A percentile compares a stretch with the other conserved stretches of the same genome.
Evolutionary conservation across 2,113 vertebrate species (phyloP).

Genomic region (Pongo pygmaeus): DNA sequence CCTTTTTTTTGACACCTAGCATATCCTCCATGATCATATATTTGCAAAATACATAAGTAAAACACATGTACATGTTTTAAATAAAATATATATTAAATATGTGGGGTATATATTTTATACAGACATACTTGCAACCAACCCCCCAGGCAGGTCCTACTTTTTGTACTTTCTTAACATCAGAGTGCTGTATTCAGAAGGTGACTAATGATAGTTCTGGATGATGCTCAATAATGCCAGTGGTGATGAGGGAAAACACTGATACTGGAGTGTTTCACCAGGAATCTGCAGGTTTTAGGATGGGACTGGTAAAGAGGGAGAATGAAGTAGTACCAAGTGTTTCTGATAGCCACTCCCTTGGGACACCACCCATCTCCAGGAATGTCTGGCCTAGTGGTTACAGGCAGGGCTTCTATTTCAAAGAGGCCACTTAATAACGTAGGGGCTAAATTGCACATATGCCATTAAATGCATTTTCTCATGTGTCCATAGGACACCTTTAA

Average conservation of each 20-base stretch:
- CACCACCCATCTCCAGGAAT: fast-evolving
- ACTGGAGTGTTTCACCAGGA: not conserved
- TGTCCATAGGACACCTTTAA: not conserved
- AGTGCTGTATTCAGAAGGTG: not conserved
- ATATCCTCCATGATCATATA: not conserved
- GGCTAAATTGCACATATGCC: not conserved
- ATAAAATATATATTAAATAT: not conserved
- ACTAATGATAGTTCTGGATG: not conserved
- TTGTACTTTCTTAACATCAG: not conserved
- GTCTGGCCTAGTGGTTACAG: not conserved
- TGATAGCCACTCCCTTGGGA: not conserved
- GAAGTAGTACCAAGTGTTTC: too few species aligned
- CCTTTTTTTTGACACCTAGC: not conserved
- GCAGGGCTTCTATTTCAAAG: not conserved
- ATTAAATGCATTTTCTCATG: not conserved
- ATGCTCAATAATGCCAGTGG: fast-evolving
- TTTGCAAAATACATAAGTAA: not conserved
- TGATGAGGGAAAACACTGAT: too few species aligned
- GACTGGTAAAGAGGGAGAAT: not conserved
- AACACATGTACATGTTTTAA: not conserved
- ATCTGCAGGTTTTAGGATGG: not conserved
- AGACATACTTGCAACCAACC: not conserved
- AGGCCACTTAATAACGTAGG: not conserved
- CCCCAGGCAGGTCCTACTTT: not conserved
- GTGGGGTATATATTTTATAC: not conserved